Base-by-base conservation (phyloP, 2,888 invertebrate genomes). In the Thereva nobilitata region DNA sequence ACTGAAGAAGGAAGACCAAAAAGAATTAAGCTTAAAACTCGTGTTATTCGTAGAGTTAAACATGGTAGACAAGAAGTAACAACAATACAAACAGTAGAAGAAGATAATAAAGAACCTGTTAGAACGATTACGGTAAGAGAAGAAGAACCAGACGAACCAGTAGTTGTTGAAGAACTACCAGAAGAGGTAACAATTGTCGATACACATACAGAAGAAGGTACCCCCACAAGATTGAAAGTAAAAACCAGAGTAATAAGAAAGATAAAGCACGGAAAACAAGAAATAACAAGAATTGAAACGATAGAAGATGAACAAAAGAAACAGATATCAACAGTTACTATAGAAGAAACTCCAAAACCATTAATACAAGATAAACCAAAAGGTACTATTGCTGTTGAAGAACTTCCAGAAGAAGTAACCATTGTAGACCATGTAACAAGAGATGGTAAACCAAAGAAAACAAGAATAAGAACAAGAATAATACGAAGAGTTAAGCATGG, bases 271-370 rank as follows among this genome's bases (percentile, higher is more conserved):
- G 69, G 71, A 53, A 78, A 78, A 72, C 73, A 78, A 57, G 78
- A 82, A 71, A 73, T 79, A n/a, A 81, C 80, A 0, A 77, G 79
- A 74, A 79, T 81, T 57, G 72, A 78, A 23, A 80, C 80, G 4
- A 74, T 80, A 23, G 75, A 76, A 70, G 72, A 73, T 65, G 72
- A 75, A 69, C 70, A 74, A 37, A 68, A 72, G 42, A 64, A 67
- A 64, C 71, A 72, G 0, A 67, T 70, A 49, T 72, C 69, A 70
- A 75, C 53, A n/a, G 71, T 72, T 0, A 78, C 77, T 64, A 76
- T 81, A 5, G 74, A 75, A 50, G 75, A 78, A 75, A 42, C 75
- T 73, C 69, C 71, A 12, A 35, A 49, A 9, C 55, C 63, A 5
- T 71, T 72, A n/a, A 76, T 76, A 45, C 72, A 73, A 47, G 73